phyloP scores from a whole-genome alignment of 2,797 vertebrate genomes.

The Antrozous pallidus region DNA sequence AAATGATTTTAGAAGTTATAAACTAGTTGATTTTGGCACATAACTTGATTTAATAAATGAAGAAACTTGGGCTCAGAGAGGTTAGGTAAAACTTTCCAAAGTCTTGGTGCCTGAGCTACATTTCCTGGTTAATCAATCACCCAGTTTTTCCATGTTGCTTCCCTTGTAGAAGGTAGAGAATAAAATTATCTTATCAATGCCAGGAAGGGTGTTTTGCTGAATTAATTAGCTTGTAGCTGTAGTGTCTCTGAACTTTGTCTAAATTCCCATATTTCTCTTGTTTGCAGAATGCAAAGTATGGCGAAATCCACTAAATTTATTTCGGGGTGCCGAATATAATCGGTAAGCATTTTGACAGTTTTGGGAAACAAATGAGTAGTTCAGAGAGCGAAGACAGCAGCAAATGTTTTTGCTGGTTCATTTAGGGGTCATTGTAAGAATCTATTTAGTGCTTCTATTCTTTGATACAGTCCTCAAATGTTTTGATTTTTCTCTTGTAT shows the following conservation, averaged over 20 bases:
- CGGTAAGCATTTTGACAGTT: constrained; percentile 88
- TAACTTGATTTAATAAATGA: constrained; percentile 51
- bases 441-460: background rate
- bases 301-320: constrained; percentile 98
- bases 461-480: background rate
- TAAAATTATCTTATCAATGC: constrained; percentile 62
- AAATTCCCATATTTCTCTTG: constrained; percentile 76
- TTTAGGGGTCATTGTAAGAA: constrained; percentile 35
- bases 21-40: constrained; percentile 20
- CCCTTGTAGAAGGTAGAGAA: constrained; percentile 31
- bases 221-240: constrained; percentile 60
- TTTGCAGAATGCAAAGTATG: constrained; percentile 98
- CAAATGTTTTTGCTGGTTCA: constrained; percentile 48
- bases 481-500: constrained; percentile 51
- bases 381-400: constrained; percentile 49
- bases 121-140: constrained; percentile 53
- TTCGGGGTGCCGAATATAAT: constrained; percentile 98
- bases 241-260: constrained; percentile 65
- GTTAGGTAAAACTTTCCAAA: constrained; percentile 45
- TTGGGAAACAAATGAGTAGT: constrained; percentile 43
- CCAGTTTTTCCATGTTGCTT: constrained; percentile 24
- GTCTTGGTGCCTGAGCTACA: background rate
- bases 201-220: constrained; percentile 67
- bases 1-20: background rate
- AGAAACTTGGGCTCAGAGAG: constrained; percentile 31